phyloP scores from a whole-genome alignment of 1,140 invertebrate species.

The Aphis craccivora region DNA sequence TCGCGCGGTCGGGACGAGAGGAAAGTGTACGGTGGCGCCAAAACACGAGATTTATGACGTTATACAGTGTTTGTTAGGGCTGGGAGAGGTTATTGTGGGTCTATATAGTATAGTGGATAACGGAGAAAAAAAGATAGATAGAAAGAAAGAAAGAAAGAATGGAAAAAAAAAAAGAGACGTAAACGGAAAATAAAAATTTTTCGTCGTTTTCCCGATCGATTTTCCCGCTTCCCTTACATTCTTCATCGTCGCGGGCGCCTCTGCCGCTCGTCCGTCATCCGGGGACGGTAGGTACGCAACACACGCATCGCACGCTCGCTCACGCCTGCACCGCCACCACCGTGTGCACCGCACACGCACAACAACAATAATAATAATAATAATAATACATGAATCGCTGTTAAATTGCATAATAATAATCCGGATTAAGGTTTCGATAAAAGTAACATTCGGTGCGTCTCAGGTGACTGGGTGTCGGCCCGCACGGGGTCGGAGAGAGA shows the following conservation, averaged over 20 bases:
- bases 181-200: constrained; percentile 32
- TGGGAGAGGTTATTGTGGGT: too few relatives aligned
- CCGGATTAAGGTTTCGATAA: constrained; percentile 57
- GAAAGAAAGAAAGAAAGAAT: not conserved
- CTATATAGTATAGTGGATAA: not conserved
- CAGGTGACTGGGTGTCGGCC: constrained; percentile 47
- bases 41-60: constrained; percentile 54
- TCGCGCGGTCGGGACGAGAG: not conserved
- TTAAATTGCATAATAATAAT: constrained; percentile 56
- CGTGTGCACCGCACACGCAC: constrained; percentile 7
- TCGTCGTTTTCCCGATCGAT: constrained; percentile 38
- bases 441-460: constrained; percentile 56
- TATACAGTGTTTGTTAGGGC: too few relatives aligned
- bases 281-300: not conserved
- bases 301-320: too few relatives aligned
- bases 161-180: not conserved
- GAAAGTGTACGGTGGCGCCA: constrained; percentile 47
- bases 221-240: not conserved
- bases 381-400: constrained; percentile 45
- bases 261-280: not conserved
- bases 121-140: not conserved
- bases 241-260: not conserved
- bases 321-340: not conserved
- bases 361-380: constrained; percentile 29
- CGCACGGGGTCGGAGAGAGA: not conserved